phyloP scores from a whole-genome alignment of 2,113 vertebrate genomes.

The Megaceryle maxima region DNA sequence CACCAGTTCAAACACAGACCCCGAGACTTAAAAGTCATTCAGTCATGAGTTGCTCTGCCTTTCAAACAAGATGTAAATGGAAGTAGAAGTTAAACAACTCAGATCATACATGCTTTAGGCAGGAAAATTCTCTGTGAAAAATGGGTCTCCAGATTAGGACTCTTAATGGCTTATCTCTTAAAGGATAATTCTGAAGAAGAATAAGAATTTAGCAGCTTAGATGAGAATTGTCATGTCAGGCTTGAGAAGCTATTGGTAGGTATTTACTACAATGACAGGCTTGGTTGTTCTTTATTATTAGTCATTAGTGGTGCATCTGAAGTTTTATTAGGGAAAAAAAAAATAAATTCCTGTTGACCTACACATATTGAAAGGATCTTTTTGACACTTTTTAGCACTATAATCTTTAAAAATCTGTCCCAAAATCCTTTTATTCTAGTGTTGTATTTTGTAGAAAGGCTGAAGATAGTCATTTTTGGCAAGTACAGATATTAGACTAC shows the following conservation, averaged over 20 bases:
- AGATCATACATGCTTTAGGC: background rate
- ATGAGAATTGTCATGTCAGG: background rate
- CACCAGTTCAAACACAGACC: background rate
- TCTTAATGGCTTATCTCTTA: background rate
- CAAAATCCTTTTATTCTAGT: background rate
- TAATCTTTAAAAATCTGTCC: background rate
- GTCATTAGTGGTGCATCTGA: background rate
- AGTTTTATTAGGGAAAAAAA: background rate
- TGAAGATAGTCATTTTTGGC: background rate
- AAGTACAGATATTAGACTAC: background rate
- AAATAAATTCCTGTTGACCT: background rate
- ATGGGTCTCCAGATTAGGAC: background rate
- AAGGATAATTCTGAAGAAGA: background rate
- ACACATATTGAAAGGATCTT: background rate
- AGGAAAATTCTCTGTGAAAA: constrained; percentile 10
- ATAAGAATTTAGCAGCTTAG: background rate
- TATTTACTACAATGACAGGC: background rate
- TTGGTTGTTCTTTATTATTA: background rate
- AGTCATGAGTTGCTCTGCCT: background rate
- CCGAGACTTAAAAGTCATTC: background rate
- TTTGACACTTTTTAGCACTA: background rate
- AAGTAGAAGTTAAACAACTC: background rate
- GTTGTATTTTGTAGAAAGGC: background rate
- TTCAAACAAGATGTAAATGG: background rate
- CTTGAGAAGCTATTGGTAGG: background rate